Evolutionary conservation across 2,888 invertebrate genomes (phyloP).

Genomic region (Rutpela maculata): DNA sequence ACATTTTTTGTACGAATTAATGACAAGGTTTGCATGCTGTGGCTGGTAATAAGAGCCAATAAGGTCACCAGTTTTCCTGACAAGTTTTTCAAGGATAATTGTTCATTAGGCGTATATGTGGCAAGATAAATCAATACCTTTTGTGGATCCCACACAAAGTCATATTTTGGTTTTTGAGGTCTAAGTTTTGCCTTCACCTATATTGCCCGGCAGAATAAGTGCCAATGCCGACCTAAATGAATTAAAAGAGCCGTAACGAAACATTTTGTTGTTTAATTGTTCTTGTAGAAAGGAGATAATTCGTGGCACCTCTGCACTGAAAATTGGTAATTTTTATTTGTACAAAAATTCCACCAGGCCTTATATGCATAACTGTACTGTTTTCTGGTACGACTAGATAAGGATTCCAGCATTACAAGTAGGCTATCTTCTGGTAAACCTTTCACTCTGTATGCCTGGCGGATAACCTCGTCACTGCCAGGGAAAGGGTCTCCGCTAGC

Average conservation of each 20-base stretch:
- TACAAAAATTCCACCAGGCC: too few relatives aligned
- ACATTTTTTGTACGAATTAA: slow-evolving; percentile 17
- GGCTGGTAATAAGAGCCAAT: slow-evolving; percentile 22
- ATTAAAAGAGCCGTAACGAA: slow-evolving; percentile 11
- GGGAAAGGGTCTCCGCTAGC: too few relatives aligned
- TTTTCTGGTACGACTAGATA: too few relatives aligned
- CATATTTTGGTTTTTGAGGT: slow-evolving; percentile 9
- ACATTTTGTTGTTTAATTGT: neutral
- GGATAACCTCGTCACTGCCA: too few relatives aligned
- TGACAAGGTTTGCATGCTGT: slow-evolving; percentile 22
- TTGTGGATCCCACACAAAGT: slow-evolving; percentile 12
- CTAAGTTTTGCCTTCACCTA: neutral
- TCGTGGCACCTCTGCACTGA: neutral
- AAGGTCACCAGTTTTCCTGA: neutral
- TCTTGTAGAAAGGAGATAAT: neutral
- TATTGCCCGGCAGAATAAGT: neutral
- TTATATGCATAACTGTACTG: too few relatives aligned
- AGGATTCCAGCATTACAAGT: too few relatives aligned
- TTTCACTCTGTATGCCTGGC: too few relatives aligned
- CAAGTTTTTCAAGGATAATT: neutral
- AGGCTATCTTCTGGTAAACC: too few relatives aligned
- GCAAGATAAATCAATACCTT: slow-evolving; percentile 22
- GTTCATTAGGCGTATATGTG: slow-evolving; percentile 7
- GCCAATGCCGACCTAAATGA: neutral
- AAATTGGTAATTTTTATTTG: too few relatives aligned